Percentiles rank a stretch among this genome's conserved stretches.
These are phyloP conservation scores for Carcharodon carcharias DNA, from an alignment of 2,797 vertebrate species.

Conservation along the genomic window DNA sequence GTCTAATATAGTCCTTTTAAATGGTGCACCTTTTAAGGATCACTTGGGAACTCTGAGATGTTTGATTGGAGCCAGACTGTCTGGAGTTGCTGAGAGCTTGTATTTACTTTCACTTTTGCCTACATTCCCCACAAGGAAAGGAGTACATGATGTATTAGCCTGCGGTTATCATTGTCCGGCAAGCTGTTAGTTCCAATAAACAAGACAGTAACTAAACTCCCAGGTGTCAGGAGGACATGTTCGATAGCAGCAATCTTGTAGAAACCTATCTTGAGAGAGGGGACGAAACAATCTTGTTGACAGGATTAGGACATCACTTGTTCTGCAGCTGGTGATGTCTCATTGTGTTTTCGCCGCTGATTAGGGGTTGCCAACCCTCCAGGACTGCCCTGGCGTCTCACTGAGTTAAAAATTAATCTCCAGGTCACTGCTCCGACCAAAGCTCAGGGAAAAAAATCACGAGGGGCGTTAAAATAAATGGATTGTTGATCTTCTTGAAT, in stretches of 20 bases:
- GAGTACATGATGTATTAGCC: neutral
- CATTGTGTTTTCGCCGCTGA: neutral
- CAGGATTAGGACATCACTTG: neutral
- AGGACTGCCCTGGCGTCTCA: neutral
- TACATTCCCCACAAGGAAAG: neutral
- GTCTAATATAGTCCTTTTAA: neutral
- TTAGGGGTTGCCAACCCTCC: neutral
- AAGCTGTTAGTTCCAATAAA: neutral
- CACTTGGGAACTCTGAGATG: neutral
- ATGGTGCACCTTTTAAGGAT: neutral
- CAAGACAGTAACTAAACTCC: neutral
- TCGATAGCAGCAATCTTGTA: neutral
- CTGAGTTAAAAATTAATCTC: neutral
- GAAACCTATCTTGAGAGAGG: neutral
- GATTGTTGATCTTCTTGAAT: too few relatives aligned
- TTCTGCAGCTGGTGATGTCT: neutral
- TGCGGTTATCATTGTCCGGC: neutral
- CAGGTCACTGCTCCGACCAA: neutral
- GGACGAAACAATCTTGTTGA: neutral
- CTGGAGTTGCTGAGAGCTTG: neutral
- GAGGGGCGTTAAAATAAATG: too few relatives aligned
- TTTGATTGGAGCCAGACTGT: neutral
- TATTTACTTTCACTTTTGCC: neutral
- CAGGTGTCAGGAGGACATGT: neutral
- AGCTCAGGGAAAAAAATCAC: neutral